phyloP scores from a whole-genome alignment of 2,113 vertebrate species.

The Charadrius vociferus region DNA sequence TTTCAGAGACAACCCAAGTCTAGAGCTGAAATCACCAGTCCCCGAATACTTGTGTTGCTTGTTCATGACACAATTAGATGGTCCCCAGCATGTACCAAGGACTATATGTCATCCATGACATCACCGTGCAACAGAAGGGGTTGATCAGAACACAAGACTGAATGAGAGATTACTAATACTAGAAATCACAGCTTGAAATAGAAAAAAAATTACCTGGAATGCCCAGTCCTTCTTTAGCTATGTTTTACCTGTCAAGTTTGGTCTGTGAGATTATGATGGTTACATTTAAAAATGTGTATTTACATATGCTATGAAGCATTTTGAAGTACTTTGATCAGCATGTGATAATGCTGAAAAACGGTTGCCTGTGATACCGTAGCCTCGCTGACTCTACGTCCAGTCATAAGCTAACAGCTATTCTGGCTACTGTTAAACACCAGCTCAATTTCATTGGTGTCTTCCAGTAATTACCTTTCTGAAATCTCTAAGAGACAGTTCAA shows the following conservation, averaged over 20 bases:
- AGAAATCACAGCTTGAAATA: neutral
- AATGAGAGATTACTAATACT: neutral
- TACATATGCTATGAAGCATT: neutral
- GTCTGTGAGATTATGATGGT: neutral
- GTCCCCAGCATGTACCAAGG: neutral
- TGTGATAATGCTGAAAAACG: neutral
- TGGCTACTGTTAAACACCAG: neutral
- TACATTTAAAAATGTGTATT: neutral
- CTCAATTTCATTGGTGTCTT: neutral
- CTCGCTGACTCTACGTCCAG: neutral
- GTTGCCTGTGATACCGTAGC: fast-evolving
- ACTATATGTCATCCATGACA: neutral
- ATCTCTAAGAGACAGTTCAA: neutral
- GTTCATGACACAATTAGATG: neutral
- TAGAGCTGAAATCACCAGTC: neutral
- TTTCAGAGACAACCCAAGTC: neutral
- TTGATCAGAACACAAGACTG: neutral
- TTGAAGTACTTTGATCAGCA: neutral
- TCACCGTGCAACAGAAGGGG: fast-evolving
- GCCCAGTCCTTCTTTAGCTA: neutral
- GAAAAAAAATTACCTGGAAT: neutral
- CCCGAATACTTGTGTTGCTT: neutral
- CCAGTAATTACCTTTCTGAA: neutral
- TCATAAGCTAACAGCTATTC: neutral
- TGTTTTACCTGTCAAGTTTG: neutral